These are phyloP conservation scores for Sinohyriopsis cumingii DNA, from an alignment of 2,888 invertebrate genomes.

Conservation along the genomic window DNA sequence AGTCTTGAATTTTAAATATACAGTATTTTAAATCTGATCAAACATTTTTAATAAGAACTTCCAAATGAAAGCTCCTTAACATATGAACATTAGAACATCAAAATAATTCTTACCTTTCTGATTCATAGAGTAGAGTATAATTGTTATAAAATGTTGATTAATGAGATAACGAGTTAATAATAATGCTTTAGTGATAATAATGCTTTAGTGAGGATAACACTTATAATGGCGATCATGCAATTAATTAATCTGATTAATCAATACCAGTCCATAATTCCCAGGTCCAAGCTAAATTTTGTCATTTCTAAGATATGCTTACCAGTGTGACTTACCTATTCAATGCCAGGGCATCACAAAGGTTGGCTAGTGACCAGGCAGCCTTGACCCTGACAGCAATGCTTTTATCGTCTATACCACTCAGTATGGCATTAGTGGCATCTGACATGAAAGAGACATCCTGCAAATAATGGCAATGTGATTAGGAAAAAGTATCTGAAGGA, in stretches of 20 bases:
- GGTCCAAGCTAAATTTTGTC: background rate
- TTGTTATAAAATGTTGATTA: no score
- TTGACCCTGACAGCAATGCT: slow-evolving; percentile 83
- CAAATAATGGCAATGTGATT: slow-evolving; percentile 3
- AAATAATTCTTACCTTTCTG: slow-evolving; percentile 1
- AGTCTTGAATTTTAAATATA: no score
- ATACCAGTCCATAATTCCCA: background rate
- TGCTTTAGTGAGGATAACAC: background rate
- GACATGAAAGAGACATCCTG: slow-evolving; percentile 76
- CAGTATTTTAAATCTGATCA: no score
- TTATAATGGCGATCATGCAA: background rate
- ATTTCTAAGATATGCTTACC: background rate
- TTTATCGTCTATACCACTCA: slow-evolving; percentile 79
- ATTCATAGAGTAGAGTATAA: background rate
- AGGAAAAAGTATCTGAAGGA: no score
- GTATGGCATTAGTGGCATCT: slow-evolving; percentile 84
- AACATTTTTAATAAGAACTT: no score
- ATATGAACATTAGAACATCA: no score
- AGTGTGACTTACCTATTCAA: slow-evolving; percentile 77
- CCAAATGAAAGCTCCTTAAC: no score
- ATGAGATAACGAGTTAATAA: no score
- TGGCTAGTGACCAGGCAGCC: slow-evolving; percentile 90
- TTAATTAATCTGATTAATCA: no score
- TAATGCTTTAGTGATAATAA: background rate
- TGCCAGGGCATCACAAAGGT: slow-evolving; percentile 86